phyloP scores from a whole-genome alignment of 1,140 invertebrate genomes.

The Samia ricini region DNA sequence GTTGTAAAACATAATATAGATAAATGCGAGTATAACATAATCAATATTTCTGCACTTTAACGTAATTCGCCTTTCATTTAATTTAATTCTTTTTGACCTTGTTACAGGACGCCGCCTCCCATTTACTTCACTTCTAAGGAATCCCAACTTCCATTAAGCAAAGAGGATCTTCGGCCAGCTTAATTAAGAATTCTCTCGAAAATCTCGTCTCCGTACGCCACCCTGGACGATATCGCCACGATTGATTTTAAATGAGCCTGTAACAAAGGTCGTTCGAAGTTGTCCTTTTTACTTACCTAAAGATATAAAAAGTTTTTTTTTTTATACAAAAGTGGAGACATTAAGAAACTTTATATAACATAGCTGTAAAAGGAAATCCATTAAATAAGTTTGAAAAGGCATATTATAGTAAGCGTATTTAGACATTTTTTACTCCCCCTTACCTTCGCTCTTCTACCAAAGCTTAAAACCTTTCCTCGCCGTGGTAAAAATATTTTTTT shows the following conservation, averaged over 20 bases:
- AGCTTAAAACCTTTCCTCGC: too few relatives aligned
- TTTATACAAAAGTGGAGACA: too few relatives aligned
- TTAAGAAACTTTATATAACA: too few relatives aligned
- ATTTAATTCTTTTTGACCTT: conserved; percentile 34
- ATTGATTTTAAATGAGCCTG: conserved; percentile 72
- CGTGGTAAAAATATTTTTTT: too few relatives aligned
- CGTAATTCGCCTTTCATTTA: conserved; percentile 29
- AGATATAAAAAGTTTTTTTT: too few relatives aligned
- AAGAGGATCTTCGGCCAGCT: conserved; percentile 62
- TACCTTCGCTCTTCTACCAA: too few relatives aligned
- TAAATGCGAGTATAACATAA: too few relatives aligned
- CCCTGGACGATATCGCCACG: conserved; percentile 55
- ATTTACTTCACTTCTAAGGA: conserved; percentile 55
- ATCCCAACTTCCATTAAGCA: conserved; percentile 64
- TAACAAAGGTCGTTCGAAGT: conserved; percentile 48
- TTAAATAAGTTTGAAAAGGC: too few relatives aligned
- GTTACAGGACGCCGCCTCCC: conserved; percentile 42
- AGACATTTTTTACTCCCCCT: too few relatives aligned
- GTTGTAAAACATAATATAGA: too few relatives aligned
- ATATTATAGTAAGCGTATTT: too few relatives aligned
- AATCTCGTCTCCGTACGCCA: conserved; percentile 55
- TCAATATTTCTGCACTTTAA: conserved; percentile 37
- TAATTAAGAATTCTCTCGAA: conserved; percentile 74
- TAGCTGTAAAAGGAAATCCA: too few relatives aligned
- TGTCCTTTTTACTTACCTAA: conserved; percentile 36